These are phyloP conservation scores for Siniperca obscura DNA, from an alignment of 2,797 vertebrate genomes.

Conservation along the genomic window DNA sequence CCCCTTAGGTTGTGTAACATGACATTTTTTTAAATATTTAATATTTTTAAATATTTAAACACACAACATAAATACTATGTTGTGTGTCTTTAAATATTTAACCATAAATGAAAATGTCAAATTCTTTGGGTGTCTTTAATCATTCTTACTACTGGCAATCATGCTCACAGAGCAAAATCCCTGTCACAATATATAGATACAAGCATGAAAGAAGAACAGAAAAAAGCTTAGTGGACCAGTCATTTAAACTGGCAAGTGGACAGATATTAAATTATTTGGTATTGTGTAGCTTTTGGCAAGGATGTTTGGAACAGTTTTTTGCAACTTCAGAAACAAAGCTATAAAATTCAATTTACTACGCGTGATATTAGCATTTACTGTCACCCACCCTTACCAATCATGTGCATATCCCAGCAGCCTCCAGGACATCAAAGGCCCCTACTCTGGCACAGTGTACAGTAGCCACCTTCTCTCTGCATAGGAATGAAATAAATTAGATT, in stretches of 20 bases:
- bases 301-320: neutral
- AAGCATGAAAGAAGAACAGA: constrained; percentile 11
- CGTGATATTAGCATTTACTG: constrained; percentile 47
- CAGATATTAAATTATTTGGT: constrained; percentile 32
- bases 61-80: neutral
- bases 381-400: constrained; percentile 21
- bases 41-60: no score
- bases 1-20: neutral
- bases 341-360: constrained; percentile 29
- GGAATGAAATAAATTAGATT: constrained; percentile 71
- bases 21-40: neutral
- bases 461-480: constrained; percentile 47
- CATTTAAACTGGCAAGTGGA: constrained; percentile 14
- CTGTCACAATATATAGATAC: constrained; percentile 6
- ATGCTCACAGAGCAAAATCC: constrained; percentile 5
- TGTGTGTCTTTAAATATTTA: constrained; percentile 9
- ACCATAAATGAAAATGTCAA: neutral
- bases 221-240: neutral
- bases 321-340: constrained; percentile 27
- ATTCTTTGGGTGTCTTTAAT: constrained; percentile 7
- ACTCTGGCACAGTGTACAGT: constrained; percentile 22
- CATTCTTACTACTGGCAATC: constrained; percentile 4
- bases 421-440: constrained; percentile 52
- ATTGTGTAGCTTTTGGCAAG: constrained; percentile 24
- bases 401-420: constrained; percentile 35